These are phyloP conservation scores for Batillaria attramentaria DNA, from an alignment of 1,140 invertebrate species.

Conservation along the genomic window DNA sequence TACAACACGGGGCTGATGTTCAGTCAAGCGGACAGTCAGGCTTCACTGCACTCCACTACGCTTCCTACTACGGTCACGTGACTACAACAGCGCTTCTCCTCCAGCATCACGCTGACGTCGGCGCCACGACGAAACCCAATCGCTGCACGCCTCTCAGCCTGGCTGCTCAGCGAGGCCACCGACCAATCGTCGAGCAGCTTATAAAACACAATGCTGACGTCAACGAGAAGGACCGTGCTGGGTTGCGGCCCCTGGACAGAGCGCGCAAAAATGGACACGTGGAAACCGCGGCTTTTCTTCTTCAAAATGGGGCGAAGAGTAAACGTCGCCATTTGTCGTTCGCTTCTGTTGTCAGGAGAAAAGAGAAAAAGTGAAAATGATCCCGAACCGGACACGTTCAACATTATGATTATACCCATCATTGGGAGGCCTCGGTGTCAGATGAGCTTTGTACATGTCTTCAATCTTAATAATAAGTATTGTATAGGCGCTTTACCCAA, in stretches of 20 bases:
- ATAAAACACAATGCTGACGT: constrained; percentile 74
- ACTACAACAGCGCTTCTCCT: constrained; percentile 78
- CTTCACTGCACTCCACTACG: constrained; percentile 60
- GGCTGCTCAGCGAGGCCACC: constrained; percentile 45
- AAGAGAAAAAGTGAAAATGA: too few relatives aligned
- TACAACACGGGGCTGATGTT: constrained; percentile 71
- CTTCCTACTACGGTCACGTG: constrained; percentile 78
- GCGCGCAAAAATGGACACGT: constrained; percentile 94
- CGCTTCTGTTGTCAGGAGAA: too few relatives aligned
- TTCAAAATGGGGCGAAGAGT: constrained; percentile 90
- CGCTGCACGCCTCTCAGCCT: constrained; percentile 69
- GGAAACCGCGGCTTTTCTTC: constrained; percentile 85
- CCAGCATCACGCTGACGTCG: constrained; percentile 62
- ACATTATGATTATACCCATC: too few relatives aligned
- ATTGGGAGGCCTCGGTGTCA: too few relatives aligned
- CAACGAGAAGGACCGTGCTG: constrained; percentile 68
- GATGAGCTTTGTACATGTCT: too few relatives aligned
- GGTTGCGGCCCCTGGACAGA: constrained; percentile 87
- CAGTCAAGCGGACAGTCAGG: neutral
- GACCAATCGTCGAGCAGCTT: constrained; percentile 72
- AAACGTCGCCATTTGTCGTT: too few relatives aligned
- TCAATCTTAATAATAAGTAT: too few relatives aligned
- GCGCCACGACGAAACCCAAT: constrained; percentile 63
- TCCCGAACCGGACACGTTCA: too few relatives aligned
- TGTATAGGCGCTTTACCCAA: too few relatives aligned